phyloP scores from a whole-genome alignment of 2,888 invertebrate species.

The Muscina levida region DNA sequence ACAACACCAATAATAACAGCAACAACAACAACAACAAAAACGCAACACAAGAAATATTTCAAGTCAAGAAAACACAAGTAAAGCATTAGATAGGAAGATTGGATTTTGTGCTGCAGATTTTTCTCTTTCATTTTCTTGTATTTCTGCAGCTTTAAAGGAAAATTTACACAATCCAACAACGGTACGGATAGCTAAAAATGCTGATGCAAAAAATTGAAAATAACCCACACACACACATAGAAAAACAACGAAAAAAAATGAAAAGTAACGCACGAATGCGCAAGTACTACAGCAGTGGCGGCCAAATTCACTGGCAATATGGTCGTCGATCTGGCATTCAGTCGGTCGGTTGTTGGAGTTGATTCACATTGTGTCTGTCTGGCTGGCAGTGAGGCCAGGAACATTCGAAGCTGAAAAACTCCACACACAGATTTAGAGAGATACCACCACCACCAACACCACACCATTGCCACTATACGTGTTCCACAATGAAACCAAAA shows the following conservation, averaged over 20 bases:
- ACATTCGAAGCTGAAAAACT: not conserved
- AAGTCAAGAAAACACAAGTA: not conserved
- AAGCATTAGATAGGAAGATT: slow-evolving; percentile 38
- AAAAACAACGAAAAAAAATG: no score
- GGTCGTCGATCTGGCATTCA: not conserved
- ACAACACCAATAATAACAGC: no score
- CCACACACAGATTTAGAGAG: not conserved
- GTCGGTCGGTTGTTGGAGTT: not conserved
- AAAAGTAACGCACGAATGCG: slow-evolving; percentile 63
- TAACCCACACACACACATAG: slow-evolving; percentile 65
- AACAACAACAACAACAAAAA: not conserved
- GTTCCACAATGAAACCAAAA: not conserved
- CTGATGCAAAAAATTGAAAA: slow-evolving; percentile 32
- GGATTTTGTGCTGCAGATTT: slow-evolving; percentile 30
- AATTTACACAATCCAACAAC: slow-evolving; percentile 21
- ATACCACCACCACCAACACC: slow-evolving; percentile 1
- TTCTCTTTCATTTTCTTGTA: not conserved
- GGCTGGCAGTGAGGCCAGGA: not conserved
- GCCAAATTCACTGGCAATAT: slow-evolving; percentile 13
- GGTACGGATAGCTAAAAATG: not conserved
- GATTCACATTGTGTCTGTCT: no score
- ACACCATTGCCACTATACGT: not conserved
- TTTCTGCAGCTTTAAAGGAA: slow-evolving; percentile 2
- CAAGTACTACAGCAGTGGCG: slow-evolving; percentile 56
- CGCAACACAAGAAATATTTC: not conserved